Conservation (phyloP, 2,888 invertebrate genomes). For the Cabera pusaria region DNA sequence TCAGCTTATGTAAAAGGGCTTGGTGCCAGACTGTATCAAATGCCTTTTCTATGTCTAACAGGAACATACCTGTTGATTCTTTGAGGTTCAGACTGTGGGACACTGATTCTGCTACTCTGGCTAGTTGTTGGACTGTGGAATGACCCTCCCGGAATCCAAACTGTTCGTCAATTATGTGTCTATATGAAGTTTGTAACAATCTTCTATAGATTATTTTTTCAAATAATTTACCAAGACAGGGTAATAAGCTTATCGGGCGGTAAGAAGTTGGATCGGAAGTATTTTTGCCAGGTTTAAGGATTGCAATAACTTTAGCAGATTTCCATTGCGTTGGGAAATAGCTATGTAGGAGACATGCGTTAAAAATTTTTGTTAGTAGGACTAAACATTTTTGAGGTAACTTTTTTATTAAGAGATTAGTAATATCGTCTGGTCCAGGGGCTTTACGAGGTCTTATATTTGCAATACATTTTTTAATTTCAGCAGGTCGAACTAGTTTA, state of each 20-base stretch:
- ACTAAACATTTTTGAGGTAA: conserved; percentile 6
- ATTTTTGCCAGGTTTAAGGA: conserved; percentile 9
- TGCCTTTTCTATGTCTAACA: not conserved
- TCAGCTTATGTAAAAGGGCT: conserved; percentile 2
- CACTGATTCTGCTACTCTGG: conserved; percentile 4
- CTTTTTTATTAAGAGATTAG: conserved; percentile 6
- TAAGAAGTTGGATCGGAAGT: conserved; percentile 1
- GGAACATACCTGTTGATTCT: conserved; percentile 6
- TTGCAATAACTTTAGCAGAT: conserved; percentile 6
- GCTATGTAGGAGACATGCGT: conserved; percentile 1
- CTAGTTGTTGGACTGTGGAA: conserved; percentile 7
- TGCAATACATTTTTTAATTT: not conserved
- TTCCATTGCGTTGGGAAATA: conserved; percentile 11
- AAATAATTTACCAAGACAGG: conserved; percentile 7
- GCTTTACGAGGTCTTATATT: not conserved
- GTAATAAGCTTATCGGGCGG: conserved; percentile 9
- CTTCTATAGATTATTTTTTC: conserved; percentile 10
- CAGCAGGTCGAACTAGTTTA: not conserved
- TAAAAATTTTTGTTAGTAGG: conserved; percentile 5
- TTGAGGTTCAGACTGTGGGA: conserved; percentile 2
- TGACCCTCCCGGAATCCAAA: conserved; percentile 8
- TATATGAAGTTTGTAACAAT: not conserved
- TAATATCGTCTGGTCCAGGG: conserved; percentile 8
- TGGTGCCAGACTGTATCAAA: conserved; percentile 4
- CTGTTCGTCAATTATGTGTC: conserved; percentile 5